Conservation (phyloP, 1,140 invertebrate species). For the Meloidogyne floridensis region DNA sequence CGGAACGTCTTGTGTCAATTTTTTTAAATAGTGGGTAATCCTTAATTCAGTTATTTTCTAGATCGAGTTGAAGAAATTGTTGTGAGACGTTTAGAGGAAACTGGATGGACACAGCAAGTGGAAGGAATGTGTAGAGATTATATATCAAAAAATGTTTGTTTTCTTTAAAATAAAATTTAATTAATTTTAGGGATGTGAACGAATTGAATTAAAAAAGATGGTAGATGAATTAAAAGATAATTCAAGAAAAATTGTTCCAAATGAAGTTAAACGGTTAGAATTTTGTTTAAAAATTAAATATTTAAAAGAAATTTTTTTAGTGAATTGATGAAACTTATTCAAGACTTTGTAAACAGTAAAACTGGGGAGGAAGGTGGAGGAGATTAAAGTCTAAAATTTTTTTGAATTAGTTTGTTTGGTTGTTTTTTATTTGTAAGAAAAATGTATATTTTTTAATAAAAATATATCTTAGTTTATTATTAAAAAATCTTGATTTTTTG, state of each 20-base stretch:
- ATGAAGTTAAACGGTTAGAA: constrained; percentile 15
- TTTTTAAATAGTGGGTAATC: too few species aligned
- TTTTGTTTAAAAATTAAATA: background rate
- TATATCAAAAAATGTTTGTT: constrained; percentile 26
- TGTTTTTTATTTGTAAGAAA: too few species aligned
- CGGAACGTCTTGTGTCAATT: too few species aligned
- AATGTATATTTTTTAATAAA: too few species aligned
- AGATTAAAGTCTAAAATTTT: background rate
- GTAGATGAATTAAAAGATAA: constrained; percentile 28
- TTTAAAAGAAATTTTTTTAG: background rate
- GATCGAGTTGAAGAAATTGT: constrained; percentile 25
- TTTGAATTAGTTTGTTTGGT: background rate
- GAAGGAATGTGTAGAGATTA: constrained; percentile 27
- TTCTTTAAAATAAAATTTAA: background rate
- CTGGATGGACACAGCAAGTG: constrained; percentile 22
- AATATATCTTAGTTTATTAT: too few species aligned
- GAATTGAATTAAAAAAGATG: constrained; percentile 30
- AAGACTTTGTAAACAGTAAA: constrained; percentile 25
- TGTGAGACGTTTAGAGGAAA: constrained; percentile 18
- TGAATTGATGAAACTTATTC: constrained; percentile 28
- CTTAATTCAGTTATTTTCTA: background rate
- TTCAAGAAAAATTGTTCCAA: constrained; percentile 11
- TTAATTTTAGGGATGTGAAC: constrained; percentile 24
- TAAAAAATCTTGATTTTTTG: background rate
- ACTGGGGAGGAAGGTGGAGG: constrained; percentile 2